Percentiles rank a stretch among this genome's conserved stretches.
Conservation (phyloP, 2,797 vertebrate genomes). For the Nyctibius grandis region DNA sequence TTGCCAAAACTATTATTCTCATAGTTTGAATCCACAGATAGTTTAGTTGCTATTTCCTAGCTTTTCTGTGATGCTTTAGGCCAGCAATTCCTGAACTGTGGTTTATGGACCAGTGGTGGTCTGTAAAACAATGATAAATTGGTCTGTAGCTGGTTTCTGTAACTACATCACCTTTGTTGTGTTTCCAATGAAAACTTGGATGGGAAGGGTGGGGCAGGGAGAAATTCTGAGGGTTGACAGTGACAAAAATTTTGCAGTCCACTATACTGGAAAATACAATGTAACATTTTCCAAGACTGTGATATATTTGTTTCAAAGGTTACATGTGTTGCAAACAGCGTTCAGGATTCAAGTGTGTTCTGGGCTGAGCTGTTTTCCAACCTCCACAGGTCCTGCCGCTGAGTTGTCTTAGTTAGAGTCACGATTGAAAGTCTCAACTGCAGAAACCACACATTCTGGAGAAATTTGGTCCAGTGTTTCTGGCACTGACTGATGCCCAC, state of each 20-base stretch:
- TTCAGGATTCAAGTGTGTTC: background rate
- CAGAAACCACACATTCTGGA: background rate
- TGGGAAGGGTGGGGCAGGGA: background rate
- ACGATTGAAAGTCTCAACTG: background rate
- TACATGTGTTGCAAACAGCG: background rate
- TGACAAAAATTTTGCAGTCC: background rate
- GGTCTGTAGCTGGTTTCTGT: constrained; percentile 2
- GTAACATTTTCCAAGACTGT: background rate
- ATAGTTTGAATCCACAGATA: background rate
- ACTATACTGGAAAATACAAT: background rate
- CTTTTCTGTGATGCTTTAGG: background rate
- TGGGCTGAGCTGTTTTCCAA: background rate
- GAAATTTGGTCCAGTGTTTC: background rate
- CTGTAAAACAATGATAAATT: constrained; percentile 28
- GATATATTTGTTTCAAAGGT: background rate
- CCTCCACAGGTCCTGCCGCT: background rate
- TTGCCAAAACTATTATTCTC: constrained; percentile 38
- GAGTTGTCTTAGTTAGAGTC: background rate
- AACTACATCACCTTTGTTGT: constrained; percentile 35
- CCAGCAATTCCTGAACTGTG: background rate
- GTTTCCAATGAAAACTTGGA: constrained; percentile 19
- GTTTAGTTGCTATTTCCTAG: constrained; percentile 14
- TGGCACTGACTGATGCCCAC: constrained; percentile 2
- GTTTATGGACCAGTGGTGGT: constrained; percentile 28
- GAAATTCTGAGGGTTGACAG: background rate